phyloP scores from a whole-genome alignment of 2,888 invertebrate species.

The Prosopocoilus inquinatus region DNA sequence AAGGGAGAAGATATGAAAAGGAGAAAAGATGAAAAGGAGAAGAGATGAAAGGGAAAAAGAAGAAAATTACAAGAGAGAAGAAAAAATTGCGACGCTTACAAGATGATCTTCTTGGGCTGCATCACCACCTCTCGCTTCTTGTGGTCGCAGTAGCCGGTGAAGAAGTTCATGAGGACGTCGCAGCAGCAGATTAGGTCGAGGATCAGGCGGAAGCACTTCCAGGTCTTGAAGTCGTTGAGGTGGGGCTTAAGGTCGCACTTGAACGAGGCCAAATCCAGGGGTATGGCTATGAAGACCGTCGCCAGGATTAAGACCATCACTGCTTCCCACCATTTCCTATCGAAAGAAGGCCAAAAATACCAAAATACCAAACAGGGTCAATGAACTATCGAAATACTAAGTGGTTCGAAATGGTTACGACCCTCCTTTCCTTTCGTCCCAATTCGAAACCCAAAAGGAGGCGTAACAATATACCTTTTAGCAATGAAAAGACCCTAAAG shows the following conservation, averaged over 20 bases:
- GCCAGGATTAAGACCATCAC: slow-evolving; percentile 41
- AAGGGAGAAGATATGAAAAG: too few relatives aligned
- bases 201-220: neutral
- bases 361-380: too few relatives aligned
- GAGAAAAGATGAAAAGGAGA: too few relatives aligned
- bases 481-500: too few relatives aligned
- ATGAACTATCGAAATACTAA: too few relatives aligned
- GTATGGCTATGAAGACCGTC: slow-evolving; percentile 35
- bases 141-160: slow-evolving; percentile 45
- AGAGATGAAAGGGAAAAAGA: too few relatives aligned
- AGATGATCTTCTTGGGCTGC: slow-evolving; percentile 25
- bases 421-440: too few relatives aligned
- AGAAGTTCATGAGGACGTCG: slow-evolving; percentile 44
- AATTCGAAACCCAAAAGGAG: too few relatives aligned
- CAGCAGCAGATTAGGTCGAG: slow-evolving; percentile 34
- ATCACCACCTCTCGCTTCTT: slow-evolving; percentile 38
- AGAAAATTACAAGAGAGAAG: too few relatives aligned
- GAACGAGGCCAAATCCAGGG: slow-evolving; percentile 37
- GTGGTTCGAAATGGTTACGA: too few relatives aligned
- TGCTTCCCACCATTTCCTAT: slow-evolving; percentile 38
- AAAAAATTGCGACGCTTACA: slow-evolving; percentile 9
- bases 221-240: neutral
- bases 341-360: neutral
- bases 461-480: too few relatives aligned
- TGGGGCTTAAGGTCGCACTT: slow-evolving; percentile 5